These are phyloP conservation scores for Lobophora halterata DNA, from an alignment of 2,888 invertebrate genomes.

Conservation along the genomic window DNA sequence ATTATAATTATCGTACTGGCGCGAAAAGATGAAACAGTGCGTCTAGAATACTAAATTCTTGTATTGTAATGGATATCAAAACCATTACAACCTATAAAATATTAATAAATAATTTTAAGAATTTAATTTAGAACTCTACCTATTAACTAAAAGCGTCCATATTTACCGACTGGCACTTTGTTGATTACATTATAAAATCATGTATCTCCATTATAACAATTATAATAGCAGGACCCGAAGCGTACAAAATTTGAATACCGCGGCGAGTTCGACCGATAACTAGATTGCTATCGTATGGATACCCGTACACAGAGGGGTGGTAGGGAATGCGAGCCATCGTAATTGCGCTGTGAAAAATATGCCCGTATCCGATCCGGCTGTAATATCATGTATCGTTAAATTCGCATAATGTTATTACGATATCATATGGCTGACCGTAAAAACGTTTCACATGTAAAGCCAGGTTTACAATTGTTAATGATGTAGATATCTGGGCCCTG, in stretches of 20 bases:
- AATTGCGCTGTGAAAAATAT: slow-evolving; percentile 50
- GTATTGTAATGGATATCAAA: slow-evolving; percentile 1
- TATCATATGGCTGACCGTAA: slow-evolving; percentile 27
- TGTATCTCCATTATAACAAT: no score
- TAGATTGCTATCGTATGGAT: slow-evolving; percentile 61
- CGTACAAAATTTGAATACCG: slow-evolving; percentile 57
- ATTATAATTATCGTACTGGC: slow-evolving; percentile 10
- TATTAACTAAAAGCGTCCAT: no score
- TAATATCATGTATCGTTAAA: slow-evolving; percentile 46
- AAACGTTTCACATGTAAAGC: slow-evolving; percentile 22
- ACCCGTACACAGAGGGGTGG: slow-evolving; percentile 35
- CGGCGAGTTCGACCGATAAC: slow-evolving; percentile 50
- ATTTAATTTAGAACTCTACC: no score
- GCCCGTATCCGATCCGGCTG: slow-evolving; percentile 40
- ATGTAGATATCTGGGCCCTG: slow-evolving; percentile 4
- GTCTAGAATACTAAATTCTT: slow-evolving; percentile 13
- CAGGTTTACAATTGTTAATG: slow-evolving; percentile 16
- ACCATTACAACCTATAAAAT: no score
- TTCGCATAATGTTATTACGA: slow-evolving; percentile 38
- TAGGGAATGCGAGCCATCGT: slow-evolving; percentile 23
- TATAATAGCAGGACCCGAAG: slow-evolving; percentile 26
- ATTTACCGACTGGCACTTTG: no score
- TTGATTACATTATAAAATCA: no score
- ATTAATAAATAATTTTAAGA: no score
- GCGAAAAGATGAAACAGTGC: slow-evolving; percentile 1